phyloP scores from a whole-genome alignment of 2,888 invertebrate genomes.

The Cephus runcator region DNA sequence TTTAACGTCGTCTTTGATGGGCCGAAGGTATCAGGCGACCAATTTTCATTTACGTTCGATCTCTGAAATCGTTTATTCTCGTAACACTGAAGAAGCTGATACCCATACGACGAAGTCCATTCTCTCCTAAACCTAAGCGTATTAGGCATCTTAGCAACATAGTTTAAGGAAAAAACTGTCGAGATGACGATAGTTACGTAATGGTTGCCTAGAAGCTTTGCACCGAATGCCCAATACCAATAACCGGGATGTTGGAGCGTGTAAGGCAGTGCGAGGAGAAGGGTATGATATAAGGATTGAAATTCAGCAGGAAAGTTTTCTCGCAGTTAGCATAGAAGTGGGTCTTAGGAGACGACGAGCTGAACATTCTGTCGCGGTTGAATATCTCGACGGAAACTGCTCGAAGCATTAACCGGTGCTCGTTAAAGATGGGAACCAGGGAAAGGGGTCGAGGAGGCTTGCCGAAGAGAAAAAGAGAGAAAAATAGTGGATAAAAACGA shows the following conservation, averaged over 20 bases:
- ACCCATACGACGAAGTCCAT: too few species aligned
- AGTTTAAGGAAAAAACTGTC: too few species aligned
- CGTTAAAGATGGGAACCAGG: slow-evolving; percentile 12
- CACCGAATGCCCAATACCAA: too few species aligned
- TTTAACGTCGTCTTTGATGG: too few species aligned
- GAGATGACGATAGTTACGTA: too few species aligned
- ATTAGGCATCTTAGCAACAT: too few species aligned
- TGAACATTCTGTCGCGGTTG: background rate
- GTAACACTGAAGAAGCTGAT: too few species aligned
- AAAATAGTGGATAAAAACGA: background rate
- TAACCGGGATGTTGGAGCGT: background rate
- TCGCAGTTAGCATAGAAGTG: slow-evolving; percentile 2
- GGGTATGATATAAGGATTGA: background rate
- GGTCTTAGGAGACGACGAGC: background rate
- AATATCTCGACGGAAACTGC: slow-evolving; percentile 1
- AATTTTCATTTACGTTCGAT: too few species aligned
- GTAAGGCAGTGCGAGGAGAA: background rate
- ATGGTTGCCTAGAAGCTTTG: too few species aligned
- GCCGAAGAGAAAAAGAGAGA: slow-evolving; percentile 1
- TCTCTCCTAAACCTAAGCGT: too few species aligned
- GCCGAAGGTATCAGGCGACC: too few species aligned
- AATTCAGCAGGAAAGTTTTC: background rate
- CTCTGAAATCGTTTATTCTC: too few species aligned
- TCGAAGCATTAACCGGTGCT: slow-evolving; percentile 13
- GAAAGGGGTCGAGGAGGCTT: slow-evolving; percentile 3